Base-by-base conservation (phyloP, 2,113 vertebrate genomes). In the Leucopsar rothschildi region DNA sequence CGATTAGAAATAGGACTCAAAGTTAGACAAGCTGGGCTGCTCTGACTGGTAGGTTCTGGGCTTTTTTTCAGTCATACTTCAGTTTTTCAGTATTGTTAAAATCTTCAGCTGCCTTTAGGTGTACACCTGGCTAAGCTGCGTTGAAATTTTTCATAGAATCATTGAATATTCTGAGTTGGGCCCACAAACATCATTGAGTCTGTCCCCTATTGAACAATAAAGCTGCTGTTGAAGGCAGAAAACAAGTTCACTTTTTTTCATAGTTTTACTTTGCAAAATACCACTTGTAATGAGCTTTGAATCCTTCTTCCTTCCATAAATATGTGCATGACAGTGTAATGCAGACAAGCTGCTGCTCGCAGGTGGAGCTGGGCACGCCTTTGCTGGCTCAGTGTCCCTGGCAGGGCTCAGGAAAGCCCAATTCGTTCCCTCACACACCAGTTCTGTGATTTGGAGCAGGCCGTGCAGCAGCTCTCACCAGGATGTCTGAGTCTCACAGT, bases 351-450 rank as follows among this genome's bases (percentile, higher is more conserved):
- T 37, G 66, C 39, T 72, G 2, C 80, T 50, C 0, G 0, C 60
- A 60, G 61, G 50, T 55, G 24, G 76, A 56, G 44, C 61, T 52
- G 94, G 85, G 56, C n/a, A 12, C 0, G 0, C 37, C 50, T 23
- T 39, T 52, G 25, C 69, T 39, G 12, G 52, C 25, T 15, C 57
- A 12, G 37, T 6, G 63, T 80, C 56, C 9, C 2, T 77, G 6
- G 15, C 47, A 42, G 47, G 19, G 47, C 37, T 10, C 47, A 47
- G 84, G 56, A 56, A 15, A 28, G 12, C 64, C 42, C 71, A 83
- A 2, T 1, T 6, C 0, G 0, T 45, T 39, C 7, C 35, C 8
- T 39, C 59, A 7, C 35, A 8, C 59, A 31, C 12, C 64, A 27
- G 0, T 8, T 21, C 33, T 55, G 64, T 49, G 61, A 21, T 83